A percentile compares a stretch with the other conserved stretches of the same genome.
Evolutionary conservation across 1,140 invertebrate species (phyloP).

Genomic region (Euwallacea fornicatus): DNA sequence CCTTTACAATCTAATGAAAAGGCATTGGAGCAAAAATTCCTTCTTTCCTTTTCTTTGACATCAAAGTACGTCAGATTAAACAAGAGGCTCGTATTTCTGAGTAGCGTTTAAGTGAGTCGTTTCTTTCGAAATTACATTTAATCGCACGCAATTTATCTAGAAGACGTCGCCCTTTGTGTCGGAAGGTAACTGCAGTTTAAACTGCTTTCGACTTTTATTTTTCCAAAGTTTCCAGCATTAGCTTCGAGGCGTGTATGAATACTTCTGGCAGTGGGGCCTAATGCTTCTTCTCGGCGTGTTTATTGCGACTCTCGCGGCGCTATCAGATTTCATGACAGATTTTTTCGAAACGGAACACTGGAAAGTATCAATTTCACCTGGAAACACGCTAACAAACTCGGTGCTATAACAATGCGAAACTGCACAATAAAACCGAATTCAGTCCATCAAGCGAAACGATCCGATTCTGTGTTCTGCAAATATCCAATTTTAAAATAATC

Average conservation of each 20-base stretch:
- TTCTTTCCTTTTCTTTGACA: too few species aligned
- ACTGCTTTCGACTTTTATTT: slow-evolving; percentile 1
- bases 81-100: background rate
- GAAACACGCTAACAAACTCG: slow-evolving; percentile 2
- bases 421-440: slow-evolving; percentile 5
- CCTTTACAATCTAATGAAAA: too few species aligned
- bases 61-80: too few species aligned
- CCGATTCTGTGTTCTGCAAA: slow-evolving; percentile 1
- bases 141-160: background rate
- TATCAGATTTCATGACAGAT: too few species aligned
- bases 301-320: too few species aligned
- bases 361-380: background rate
- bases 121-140: slow-evolving; percentile 5
- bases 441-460: slow-evolving; percentile 1
- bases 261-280: too few species aligned
- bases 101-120: slow-evolving; percentile 1
- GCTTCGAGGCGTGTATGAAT: too few species aligned
- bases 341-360: background rate
- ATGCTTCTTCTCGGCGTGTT: too few species aligned
- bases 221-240: background rate
- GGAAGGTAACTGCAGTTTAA: background rate
- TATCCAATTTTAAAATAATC: background rate
- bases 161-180: slow-evolving; percentile 2
- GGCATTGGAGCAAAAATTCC: too few species aligned
- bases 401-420: background rate